phyloP scores from a whole-genome alignment of 2,797 vertebrate species.

The Enoplosus armatus region DNA sequence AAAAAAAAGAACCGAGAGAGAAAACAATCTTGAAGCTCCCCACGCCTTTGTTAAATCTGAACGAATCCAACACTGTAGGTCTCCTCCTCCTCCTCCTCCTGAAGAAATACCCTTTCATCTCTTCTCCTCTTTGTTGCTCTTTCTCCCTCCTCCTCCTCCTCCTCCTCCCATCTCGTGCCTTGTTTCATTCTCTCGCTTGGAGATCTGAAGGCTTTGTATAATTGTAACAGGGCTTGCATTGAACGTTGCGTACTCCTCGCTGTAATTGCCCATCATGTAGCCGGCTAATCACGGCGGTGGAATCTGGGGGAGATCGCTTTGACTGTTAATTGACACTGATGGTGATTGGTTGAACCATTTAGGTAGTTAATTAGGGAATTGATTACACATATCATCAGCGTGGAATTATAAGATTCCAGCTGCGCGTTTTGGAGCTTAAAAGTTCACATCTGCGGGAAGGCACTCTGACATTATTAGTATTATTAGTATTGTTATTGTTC shows the following conservation, averaged over 20 bases:
- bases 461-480: background rate
- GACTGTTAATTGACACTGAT: slow-evolving; percentile 80
- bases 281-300: slow-evolving; percentile 72
- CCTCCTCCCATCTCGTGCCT: slow-evolving; percentile 52
- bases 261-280: slow-evolving; percentile 80
- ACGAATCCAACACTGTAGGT: slow-evolving; percentile 67
- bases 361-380: slow-evolving; percentile 77
- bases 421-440: slow-evolving; percentile 46
- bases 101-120: slow-evolving; percentile 79
- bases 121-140: slow-evolving; percentile 74
- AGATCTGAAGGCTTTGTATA: slow-evolving; percentile 73
- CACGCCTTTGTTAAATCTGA: slow-evolving; percentile 73
- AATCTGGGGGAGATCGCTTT: slow-evolving; percentile 73
- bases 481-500: slow-evolving; percentile 18
- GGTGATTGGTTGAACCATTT: slow-evolving; percentile 77
- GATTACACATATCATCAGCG: slow-evolving; percentile 68
- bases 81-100: slow-evolving; percentile 72
- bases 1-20: slow-evolving; percentile 44
- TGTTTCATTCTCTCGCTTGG: slow-evolving; percentile 59
- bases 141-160: slow-evolving; percentile 59
- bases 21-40: slow-evolving; percentile 72
- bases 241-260: slow-evolving; percentile 57
- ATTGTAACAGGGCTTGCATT: slow-evolving; percentile 67
- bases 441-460: slow-evolving; percentile 61
- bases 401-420: slow-evolving; percentile 61